These are phyloP conservation scores for Esperia sulphurella DNA, from an alignment of 2,888 invertebrate genomes.

Conservation along the genomic window DNA sequence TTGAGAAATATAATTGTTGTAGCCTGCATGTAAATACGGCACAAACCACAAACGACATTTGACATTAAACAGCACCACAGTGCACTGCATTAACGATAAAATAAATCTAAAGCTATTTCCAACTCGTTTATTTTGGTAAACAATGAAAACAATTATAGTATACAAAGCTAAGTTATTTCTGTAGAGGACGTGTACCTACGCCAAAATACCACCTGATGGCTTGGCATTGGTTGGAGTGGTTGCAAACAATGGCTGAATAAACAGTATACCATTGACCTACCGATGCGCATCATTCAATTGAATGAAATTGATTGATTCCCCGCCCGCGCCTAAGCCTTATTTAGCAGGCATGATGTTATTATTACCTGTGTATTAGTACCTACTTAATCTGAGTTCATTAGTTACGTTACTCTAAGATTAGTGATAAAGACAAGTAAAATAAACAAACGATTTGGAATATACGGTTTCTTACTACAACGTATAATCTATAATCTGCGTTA, in stretches of 20 bases:
- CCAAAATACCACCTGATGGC: slow-evolving; percentile 40
- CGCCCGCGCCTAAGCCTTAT: slow-evolving; percentile 21
- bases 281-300: slow-evolving; percentile 1
- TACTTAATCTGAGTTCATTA: no score
- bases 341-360: not conserved
- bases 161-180: slow-evolving; percentile 48
- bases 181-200: slow-evolving; percentile 57
- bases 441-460: no score
- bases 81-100: not conserved
- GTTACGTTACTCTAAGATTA: no score
- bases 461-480: no score
- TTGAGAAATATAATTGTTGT: no score
- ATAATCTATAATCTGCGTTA: no score
- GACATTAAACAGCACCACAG: not conserved
- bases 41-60: no score
- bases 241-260: not conserved
- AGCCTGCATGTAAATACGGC: no score
- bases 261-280: not conserved
- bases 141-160: slow-evolving; percentile 47
- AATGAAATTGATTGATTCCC: slow-evolving; percentile 10
- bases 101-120: slow-evolving; percentile 28
- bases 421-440: no score
- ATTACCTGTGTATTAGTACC: not conserved
- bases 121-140: slow-evolving; percentile 44
- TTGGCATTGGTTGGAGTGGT: slow-evolving; percentile 9